Evolutionary conservation across 1,140 invertebrate species (phyloP).

Genomic region (Megathymus violae): DNA sequence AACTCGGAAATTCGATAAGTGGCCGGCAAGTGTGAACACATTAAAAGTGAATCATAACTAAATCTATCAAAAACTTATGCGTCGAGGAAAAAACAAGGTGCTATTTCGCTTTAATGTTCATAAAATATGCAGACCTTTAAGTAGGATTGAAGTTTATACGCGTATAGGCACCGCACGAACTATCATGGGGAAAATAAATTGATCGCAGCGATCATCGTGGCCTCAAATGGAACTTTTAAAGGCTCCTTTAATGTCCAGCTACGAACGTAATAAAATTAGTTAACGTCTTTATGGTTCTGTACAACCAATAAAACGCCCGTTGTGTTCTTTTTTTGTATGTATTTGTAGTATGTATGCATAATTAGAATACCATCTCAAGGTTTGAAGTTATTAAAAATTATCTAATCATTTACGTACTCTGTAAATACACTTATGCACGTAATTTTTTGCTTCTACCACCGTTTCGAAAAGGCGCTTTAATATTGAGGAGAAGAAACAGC

Average conservation of each 20-base stretch:
- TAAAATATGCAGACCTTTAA: slow-evolving; percentile 4
- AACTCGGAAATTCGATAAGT: slow-evolving; percentile 6
- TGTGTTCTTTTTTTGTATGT: too few relatives aligned
- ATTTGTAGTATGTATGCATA: too few relatives aligned
- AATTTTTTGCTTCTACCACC: too few relatives aligned
- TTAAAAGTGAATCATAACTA: not conserved
- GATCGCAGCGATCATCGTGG: not conserved
- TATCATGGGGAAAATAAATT: not conserved
- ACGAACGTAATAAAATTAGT: not conserved
- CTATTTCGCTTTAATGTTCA: not conserved
- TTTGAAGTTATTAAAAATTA: too few relatives aligned
- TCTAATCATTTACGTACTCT: too few relatives aligned
- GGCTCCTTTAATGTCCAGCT: not conserved
- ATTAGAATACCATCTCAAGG: too few relatives aligned
- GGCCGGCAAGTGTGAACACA: not conserved
- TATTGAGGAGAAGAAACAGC: too few relatives aligned
- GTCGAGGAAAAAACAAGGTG: not conserved
- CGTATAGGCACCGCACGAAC: not conserved
- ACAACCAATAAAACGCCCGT: too few relatives aligned
- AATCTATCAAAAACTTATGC: not conserved
- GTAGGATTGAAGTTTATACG: slow-evolving; percentile 1
- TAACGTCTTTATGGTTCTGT: not conserved
- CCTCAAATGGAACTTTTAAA: not conserved
- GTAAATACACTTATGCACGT: too few relatives aligned
- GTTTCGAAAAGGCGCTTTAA: too few relatives aligned